Conservation (phyloP, 2,888 invertebrate species). For the Yponomeuta cagnagella region DNA sequence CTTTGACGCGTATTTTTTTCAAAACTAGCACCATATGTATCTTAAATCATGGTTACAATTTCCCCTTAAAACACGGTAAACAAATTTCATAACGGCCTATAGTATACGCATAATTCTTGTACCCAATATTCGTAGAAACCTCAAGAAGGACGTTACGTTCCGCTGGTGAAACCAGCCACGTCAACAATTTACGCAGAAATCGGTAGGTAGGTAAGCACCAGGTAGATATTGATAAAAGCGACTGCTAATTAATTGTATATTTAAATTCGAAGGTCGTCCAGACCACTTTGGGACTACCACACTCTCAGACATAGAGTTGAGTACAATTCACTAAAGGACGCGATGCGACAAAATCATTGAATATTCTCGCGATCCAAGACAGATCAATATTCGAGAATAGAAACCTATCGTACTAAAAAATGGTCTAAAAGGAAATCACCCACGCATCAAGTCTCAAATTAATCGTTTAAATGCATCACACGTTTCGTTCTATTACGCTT, state of each 20-base stretch:
- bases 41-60: too few species aligned
- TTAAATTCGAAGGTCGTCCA: constrained; percentile 5
- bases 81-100: too few species aligned
- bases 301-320: neutral
- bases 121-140: neutral
- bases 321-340: neutral
- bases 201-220: neutral
- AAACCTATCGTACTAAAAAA: neutral
- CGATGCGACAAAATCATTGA: neutral
- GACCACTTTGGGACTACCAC: neutral
- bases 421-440: neutral
- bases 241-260: neutral
- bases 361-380: neutral
- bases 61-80: too few species aligned
- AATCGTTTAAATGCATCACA: neutral
- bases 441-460: neutral
- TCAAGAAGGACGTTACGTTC: neutral
- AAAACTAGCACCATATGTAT: too few species aligned
- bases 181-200: neutral
- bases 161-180: neutral
- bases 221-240: neutral
- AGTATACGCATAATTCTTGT: too few species aligned
- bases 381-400: too few species aligned
- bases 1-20: too few species aligned
- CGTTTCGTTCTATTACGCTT: neutral